Evolutionary conservation across 2,888 invertebrate species (phyloP), one percentile per base, ranked within the genome.

Genomic region (Ceramica pisi): DNA sequence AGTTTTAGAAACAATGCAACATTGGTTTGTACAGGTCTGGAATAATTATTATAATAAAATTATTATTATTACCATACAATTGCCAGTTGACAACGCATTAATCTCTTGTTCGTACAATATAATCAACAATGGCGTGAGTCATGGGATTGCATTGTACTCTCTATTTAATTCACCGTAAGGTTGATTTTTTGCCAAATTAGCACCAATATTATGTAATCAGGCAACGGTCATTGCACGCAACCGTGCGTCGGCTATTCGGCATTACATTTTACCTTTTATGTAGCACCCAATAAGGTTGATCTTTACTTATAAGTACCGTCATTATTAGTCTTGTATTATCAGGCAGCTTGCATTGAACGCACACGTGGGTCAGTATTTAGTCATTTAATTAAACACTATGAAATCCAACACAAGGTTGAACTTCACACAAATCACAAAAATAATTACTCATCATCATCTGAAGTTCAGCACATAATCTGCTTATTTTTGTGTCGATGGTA

Each of bases 281-380:
- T 9, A 1, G 3, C 12, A 41, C 8, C 0, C 0, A 23, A 55
- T 67, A 67, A 48, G 55, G 76, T 67, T 31, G 67, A 48, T 41
- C 26, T 48, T 67, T 8, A 38, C 12, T 44, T 46, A 44, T 9
- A 51, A n/a, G n/a, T n/a, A n/a, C 16, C 9, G 23, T 14, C 14
- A 21, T 16, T n/a, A 10, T 23, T 35, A 73, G 23, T 44, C 0
- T 2, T 19, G 46, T 66, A 38, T 31, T 38, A 64, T 48, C 67
- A 75, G 26, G 21, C 67, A 31, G 19, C 35, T 21, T n/a, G 16
- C 55, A 76, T 69, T 50, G 16, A 23, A 55, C 68, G 76, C 55
- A 48, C 31, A 76, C 31, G 41, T 66, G 67, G 26, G 21, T 67
- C 8, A 9, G 12, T n/a, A 31, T n/a, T 23, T 48, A 7, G 21